A percentile compares a stretch with the other conserved stretches of the same genome.
Conservation (phyloP, 2,888 invertebrate genomes). For the Trichopria drosophilae region DNA sequence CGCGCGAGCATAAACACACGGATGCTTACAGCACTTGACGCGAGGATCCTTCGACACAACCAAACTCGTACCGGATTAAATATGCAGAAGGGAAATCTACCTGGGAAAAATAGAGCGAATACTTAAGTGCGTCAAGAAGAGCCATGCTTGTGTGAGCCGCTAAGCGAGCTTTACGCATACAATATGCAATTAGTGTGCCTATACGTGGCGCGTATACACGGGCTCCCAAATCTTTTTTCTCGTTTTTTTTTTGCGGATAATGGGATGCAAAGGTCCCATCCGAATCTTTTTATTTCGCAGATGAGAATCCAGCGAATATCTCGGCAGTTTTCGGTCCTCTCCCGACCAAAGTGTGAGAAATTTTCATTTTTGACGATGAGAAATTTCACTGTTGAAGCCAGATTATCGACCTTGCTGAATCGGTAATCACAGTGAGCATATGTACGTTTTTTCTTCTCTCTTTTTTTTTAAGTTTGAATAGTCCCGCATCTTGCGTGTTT, state of each 20-base stretch:
- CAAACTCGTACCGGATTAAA: slow-evolving; percentile 47
- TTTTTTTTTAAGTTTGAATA: too few relatives aligned
- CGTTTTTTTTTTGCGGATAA: slow-evolving; percentile 6
- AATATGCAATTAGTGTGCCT: slow-evolving; percentile 32
- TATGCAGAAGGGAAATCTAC: slow-evolving; percentile 47
- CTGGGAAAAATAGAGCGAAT: slow-evolving; percentile 50
- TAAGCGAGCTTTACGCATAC: slow-evolving; percentile 7
- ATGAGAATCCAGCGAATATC: too few relatives aligned
- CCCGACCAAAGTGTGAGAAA: too few relatives aligned
- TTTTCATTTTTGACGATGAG: too few relatives aligned
- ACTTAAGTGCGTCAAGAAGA: slow-evolving; percentile 33
- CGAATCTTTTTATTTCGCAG: too few relatives aligned
- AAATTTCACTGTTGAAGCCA: too few relatives aligned
- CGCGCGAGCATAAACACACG: slow-evolving; percentile 15
- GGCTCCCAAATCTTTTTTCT: slow-evolving; percentile 16
- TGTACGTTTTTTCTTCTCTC: too few relatives aligned
- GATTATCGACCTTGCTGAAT: too few relatives aligned
- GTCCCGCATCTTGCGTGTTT: too few relatives aligned
- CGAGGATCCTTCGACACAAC: too few relatives aligned
- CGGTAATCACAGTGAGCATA: too few relatives aligned
- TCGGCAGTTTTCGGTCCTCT: too few relatives aligned
- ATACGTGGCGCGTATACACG: slow-evolving; percentile 38
- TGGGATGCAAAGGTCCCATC: slow-evolving; percentile 33
- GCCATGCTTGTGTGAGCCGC: slow-evolving; percentile 25
- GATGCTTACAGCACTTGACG: slow-evolving; percentile 10